Conservation (phyloP, 2,888 invertebrate species). For the Hermaeophaga mercurialis region DNA sequence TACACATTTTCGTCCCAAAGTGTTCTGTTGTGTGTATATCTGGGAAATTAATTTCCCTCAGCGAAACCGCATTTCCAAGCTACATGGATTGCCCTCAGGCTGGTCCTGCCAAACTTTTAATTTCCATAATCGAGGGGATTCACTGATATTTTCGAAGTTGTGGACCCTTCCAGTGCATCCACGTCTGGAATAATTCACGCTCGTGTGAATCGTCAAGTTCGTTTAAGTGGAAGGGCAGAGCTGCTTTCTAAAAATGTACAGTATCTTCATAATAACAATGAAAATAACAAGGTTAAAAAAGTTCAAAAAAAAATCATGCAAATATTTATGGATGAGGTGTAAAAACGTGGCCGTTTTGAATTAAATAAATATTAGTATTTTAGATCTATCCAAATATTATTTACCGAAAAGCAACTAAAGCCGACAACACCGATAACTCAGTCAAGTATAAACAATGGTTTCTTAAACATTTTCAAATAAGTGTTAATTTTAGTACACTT, state of each 20-base stretch:
- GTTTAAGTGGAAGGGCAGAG: conserved; percentile 1
- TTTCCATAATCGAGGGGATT: conserved; percentile 32
- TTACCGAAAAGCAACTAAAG: no score
- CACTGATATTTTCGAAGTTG: conserved; percentile 25
- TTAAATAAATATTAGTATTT: background rate
- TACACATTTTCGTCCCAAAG: conserved; percentile 11
- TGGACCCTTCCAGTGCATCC: conserved; percentile 22
- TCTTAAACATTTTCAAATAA: no score
- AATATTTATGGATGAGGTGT: no score
- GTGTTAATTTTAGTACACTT: no score
- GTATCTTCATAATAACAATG: no score
- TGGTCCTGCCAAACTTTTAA: conserved; percentile 24
- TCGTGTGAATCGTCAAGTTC: conserved; percentile 16
- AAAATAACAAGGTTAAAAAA: no score
- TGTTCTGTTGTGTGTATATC: conserved; percentile 17
- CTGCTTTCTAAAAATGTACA: background rate
- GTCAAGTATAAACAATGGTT: no score
- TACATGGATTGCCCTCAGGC: conserved; percentile 19
- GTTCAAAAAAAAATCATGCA: no score
- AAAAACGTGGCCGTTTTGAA: no score
- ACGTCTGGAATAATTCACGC: conserved; percentile 19
- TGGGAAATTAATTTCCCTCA: conserved; percentile 22
- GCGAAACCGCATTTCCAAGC: conserved; percentile 19
- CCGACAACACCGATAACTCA: no score
- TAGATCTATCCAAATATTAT: no score